Evolutionary conservation across 2,113 vertebrate species (phyloP), one percentile per base, ranked within the genome.

Genomic region (Limnothrissa miodon): DNA sequence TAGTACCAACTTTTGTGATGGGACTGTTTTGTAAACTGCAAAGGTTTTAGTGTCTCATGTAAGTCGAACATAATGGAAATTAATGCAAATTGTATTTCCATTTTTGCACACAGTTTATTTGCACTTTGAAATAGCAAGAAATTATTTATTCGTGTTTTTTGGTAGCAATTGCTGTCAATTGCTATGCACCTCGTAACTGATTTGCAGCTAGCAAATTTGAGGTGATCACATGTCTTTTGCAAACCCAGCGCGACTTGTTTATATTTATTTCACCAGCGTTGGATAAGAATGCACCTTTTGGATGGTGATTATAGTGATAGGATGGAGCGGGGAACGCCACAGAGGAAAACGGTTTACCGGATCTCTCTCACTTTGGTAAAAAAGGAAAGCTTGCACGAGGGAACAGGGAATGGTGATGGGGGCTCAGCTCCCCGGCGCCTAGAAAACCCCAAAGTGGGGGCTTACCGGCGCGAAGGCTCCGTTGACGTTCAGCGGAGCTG

Each of bases 311-410:
- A 92, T 1, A 83, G 92, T 0, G 95, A 94, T 79, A 87, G 91
- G 84, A 95, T 96, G 97, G 95, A 95, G 88, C 91, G 96, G 36
- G 95, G 95, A 0, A 90, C 94, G 29, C 94, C 96, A 13, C 96
- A 95, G 86, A 93, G 96, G 87, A 97, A 93, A 74, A 98, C 97
- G 0, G 96, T 99, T 0, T 98, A 98, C 91, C 93, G 96, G 90
- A 99, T 99, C 93, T 98, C 97, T 19, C 95, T 98, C 87, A 98
- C 97, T 45, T 90, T 98, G 90, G 97, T 99, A 88, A 96, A 98
- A 89, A 96, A 96, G 88, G 97, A 98, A 91, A 93, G 87, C 78
- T 84, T 93, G 86, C 92, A 95, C n/a, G 91, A 88, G 0, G 21
- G 84, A n/a, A 53, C 87, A 83, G 33, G 80, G 44, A 86, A 25